These are phyloP conservation scores for Diabrotica undecimpunctata DNA, from an alignment of 1,140 invertebrate genomes.

Conservation along the genomic window DNA sequence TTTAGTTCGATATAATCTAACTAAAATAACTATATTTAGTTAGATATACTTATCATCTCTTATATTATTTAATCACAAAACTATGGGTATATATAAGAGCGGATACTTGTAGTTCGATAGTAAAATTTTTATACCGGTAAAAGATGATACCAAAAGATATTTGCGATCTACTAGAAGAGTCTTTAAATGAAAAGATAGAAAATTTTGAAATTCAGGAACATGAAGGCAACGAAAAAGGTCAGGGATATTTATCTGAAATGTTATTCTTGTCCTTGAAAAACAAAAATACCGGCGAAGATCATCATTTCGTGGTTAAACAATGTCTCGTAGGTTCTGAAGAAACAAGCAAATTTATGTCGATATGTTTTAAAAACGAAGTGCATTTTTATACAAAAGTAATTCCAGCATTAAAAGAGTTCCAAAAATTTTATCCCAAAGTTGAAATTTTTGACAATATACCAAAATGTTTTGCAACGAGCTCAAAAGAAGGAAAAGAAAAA, in stretches of 20 bases:
- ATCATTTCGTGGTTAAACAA: constrained; percentile 10
- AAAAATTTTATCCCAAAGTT: background rate
- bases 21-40: no score
- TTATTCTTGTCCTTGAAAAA: constrained; percentile 7
- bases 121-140: no score
- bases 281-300: constrained; percentile 5
- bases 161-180: background rate
- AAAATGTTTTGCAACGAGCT: constrained; percentile 22
- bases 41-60: no score
- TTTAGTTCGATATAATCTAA: no score
- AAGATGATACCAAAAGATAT: background rate
- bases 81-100: no score
- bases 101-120: no score
- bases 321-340: background rate
- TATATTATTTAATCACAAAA: no score
- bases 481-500: constrained; percentile 47
- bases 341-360: background rate
- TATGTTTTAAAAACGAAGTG: constrained; percentile 6
- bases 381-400: constrained; percentile 7
- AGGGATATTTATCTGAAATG: background rate
- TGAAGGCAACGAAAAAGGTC: constrained; percentile 9
- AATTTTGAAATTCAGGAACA: background rate
- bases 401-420: background rate
- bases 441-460: constrained; percentile 28
- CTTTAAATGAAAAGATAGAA: background rate